Evolutionary conservation across 2,797 vertebrate species (phyloP).

Genomic region (Takifugu rubripes): DNA sequence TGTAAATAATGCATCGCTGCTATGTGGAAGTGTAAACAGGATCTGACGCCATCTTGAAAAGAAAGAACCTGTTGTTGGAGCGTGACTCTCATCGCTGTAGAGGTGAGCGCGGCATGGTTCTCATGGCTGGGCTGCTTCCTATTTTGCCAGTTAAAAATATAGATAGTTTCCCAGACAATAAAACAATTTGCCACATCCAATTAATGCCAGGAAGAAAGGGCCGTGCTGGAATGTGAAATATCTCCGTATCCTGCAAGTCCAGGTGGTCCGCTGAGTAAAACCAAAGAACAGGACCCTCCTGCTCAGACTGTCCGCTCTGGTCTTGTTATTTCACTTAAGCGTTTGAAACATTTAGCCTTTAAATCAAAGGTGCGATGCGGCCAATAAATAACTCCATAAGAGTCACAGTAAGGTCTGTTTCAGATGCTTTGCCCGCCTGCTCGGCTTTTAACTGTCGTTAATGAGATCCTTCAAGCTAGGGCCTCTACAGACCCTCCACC

Average conservation of each 20-base stretch:
- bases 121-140: conserved; percentile 61
- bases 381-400: conserved; percentile 4
- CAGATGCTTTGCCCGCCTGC: conserved; percentile 29
- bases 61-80: conserved; percentile 54
- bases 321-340: too few relatives aligned
- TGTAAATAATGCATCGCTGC: conserved; percentile 35
- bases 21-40: conserved; percentile 65
- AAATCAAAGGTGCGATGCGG: conserved; percentile 2
- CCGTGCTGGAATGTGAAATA: conserved; percentile 40
- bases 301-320: background rate
- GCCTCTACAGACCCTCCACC: conserved; percentile 30
- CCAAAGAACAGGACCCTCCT: conserved; percentile 29
- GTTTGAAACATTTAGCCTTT: conserved; percentile 5
- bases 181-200: conserved; percentile 38
- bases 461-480: conserved; percentile 57
- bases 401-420: conserved; percentile 23
- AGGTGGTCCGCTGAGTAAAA: conserved; percentile 60
- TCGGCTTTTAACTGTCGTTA: conserved; percentile 47
- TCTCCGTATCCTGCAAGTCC: conserved; percentile 61
- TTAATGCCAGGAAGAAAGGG: conserved; percentile 69
- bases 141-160: conserved; percentile 24
- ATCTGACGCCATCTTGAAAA: conserved; percentile 62
- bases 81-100: conserved; percentile 59
- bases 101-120: conserved; percentile 55
- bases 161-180: conserved; percentile 42